Conservation (phyloP, 2,888 invertebrate species). For the Eupeodes latifasciatus region DNA sequence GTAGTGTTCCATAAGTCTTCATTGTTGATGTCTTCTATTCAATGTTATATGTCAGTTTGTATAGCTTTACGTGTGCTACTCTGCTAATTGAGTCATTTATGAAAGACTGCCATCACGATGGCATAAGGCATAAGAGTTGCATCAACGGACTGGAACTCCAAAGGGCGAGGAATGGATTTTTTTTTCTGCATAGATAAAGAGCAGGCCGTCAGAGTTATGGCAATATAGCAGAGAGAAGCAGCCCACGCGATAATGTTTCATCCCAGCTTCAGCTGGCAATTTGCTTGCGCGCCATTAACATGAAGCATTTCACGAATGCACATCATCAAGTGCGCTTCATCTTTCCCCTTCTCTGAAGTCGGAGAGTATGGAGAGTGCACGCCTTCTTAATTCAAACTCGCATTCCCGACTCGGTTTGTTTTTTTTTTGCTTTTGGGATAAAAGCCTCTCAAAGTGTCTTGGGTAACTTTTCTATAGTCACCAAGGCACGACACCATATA, state of each 20-base stretch:
- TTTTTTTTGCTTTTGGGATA: conserved; percentile 11
- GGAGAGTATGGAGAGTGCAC: neutral
- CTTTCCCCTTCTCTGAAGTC: conserved; percentile 23
- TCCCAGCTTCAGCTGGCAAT: conserved; percentile 58
- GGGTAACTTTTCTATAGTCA: conserved; percentile 43
- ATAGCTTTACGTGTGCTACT: conserved; percentile 58
- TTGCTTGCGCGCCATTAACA: conserved; percentile 69
- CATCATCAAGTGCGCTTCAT: conserved; percentile 61
- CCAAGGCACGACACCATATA: conserved; percentile 19
- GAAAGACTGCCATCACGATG: conserved; percentile 49
- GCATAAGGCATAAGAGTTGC: conserved; percentile 20
- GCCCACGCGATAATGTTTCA: conserved; percentile 62
- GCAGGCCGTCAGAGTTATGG: conserved; percentile 22
- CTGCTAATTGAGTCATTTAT: conserved; percentile 75
- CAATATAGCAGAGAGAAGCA: neutral
- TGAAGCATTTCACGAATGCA: conserved; percentile 71
- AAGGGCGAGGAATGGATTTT: neutral
- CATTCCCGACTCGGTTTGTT: neutral
- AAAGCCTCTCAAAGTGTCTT: conserved; percentile 48
- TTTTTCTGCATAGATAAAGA: conserved; percentile 17
- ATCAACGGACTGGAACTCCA: neutral
- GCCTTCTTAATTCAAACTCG: neutral
- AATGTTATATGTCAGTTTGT: conserved; percentile 31
- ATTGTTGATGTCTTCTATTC: conserved; percentile 34
- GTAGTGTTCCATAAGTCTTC: conserved; percentile 26